These are phyloP conservation scores for Mionectes olivaceus DNA, from an alignment of 2,797 vertebrate genomes.

Conservation along the genomic window DNA sequence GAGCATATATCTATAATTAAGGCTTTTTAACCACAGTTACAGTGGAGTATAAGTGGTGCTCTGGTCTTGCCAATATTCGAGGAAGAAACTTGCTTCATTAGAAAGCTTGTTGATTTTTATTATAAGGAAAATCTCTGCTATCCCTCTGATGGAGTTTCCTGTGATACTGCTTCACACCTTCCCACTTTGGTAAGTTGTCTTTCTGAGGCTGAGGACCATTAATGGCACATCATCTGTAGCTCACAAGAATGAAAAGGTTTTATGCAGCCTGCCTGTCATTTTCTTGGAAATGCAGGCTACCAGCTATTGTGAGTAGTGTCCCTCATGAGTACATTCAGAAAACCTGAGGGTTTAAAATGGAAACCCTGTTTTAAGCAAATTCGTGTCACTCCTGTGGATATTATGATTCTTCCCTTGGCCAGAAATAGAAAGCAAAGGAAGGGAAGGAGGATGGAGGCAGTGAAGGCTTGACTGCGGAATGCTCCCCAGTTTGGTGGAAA, in stretches of 20 bases:
- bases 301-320: background rate
- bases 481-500: background rate
- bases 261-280: background rate
- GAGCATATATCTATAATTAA: constrained; percentile 47
- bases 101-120: background rate
- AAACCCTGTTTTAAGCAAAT: background rate
- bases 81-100: background rate
- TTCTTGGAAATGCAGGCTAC: background rate
- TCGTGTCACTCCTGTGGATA: background rate
- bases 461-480: fast-evolving
- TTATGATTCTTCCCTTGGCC: background rate
- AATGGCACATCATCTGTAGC: background rate
- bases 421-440: background rate
- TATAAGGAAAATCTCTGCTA: background rate
- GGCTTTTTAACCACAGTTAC: constrained; percentile 38
- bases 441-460: background rate
- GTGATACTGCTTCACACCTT: background rate
- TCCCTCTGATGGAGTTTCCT: background rate
- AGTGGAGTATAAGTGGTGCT: background rate
- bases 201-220: background rate
- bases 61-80: background rate
- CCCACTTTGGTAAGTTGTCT: background rate
- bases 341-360: background rate
- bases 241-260: background rate
- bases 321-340: background rate